Evolutionary conservation across 2,797 vertebrate genomes (phyloP).

Genomic region (Mallotus villosus): DNA sequence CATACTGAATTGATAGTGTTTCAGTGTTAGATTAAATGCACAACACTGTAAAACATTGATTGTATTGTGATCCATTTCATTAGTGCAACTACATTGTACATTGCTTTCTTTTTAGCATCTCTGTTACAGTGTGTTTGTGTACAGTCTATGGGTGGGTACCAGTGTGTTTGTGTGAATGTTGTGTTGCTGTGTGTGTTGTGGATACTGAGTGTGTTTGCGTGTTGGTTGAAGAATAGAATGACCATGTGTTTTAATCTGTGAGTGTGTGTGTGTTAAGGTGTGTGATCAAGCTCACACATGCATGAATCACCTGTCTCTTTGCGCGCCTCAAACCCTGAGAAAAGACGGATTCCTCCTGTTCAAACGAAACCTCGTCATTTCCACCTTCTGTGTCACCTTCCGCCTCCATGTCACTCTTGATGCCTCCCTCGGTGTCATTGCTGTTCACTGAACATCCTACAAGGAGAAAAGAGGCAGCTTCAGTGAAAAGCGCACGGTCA

Average conservation of each 20-base stretch:
- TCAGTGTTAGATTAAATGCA: slow-evolving; percentile 9
- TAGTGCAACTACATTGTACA: not conserved
- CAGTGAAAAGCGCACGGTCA: slow-evolving; percentile 45
- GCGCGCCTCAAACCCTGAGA: slow-evolving; percentile 60
- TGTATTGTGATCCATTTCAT: slow-evolving; percentile 13
- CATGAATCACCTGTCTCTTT: slow-evolving; percentile 69
- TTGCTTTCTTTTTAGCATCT: not conserved
- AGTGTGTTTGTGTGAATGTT: too few species aligned
- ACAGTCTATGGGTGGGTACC: not conserved
- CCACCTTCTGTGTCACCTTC: slow-evolving; percentile 40
- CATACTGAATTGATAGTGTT: slow-evolving; percentile 17
- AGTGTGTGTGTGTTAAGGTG: not conserved
- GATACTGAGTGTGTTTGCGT: not conserved
- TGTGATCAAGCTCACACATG: slow-evolving; percentile 58
- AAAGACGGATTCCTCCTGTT: slow-evolving; percentile 31
- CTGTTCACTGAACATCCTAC: slow-evolving; percentile 66
- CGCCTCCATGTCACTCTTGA: slow-evolving; percentile 20
- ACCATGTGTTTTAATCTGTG: not conserved
- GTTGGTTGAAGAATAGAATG: not conserved
- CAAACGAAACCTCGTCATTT: slow-evolving; percentile 37
- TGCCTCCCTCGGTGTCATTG: slow-evolving; percentile 30
- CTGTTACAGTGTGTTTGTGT: not conserved
- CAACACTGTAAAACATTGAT: slow-evolving; percentile 31
- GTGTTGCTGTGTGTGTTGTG: too few species aligned
- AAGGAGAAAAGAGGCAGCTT: slow-evolving; percentile 1